These are phyloP conservation scores for Fistularia commersonii DNA, from an alignment of 2,797 vertebrate species.

Conservation along the genomic window DNA sequence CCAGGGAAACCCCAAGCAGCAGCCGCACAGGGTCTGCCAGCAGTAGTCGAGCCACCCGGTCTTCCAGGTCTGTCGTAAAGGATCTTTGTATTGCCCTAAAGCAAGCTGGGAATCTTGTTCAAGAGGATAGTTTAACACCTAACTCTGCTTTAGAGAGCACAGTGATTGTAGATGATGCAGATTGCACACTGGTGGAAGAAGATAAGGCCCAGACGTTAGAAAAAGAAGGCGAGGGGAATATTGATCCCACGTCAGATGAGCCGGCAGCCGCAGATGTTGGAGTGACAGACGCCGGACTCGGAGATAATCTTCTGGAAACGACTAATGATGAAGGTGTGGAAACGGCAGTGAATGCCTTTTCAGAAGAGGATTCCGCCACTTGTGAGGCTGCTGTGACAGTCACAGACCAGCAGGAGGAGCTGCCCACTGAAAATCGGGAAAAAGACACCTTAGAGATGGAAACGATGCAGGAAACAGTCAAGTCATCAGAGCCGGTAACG, in stretches of 20 bases:
- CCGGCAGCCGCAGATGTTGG: background rate
- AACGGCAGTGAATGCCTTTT: background rate
- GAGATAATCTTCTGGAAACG: background rate
- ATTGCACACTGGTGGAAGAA: constrained; percentile 55
- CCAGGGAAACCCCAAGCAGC: constrained; percentile 60
- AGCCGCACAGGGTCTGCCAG: constrained; percentile 65
- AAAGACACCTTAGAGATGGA: constrained; percentile 25
- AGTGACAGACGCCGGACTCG: background rate
- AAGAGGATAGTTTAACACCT: constrained; percentile 22
- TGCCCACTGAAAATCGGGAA: constrained; percentile 22
- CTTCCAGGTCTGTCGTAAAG: constrained; percentile 17
- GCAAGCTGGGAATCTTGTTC: background rate
- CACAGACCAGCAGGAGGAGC: constrained; percentile 64
- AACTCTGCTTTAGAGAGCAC: constrained; percentile 53
- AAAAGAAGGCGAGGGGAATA: constrained; percentile 1
- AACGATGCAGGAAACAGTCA: constrained; percentile 44
- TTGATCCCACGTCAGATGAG: background rate
- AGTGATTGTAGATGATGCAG: constrained; percentile 36
- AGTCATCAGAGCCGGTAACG: constrained; percentile 22
- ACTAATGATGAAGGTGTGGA: background rate
- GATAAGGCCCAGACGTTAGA: constrained; percentile 27
- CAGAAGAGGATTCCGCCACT: constrained; percentile 2
- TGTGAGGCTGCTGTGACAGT: constrained; percentile 39
- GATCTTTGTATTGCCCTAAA: constrained; percentile 8
- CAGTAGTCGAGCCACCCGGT: constrained; percentile 29